Conservation (phyloP, 2,797 vertebrate genomes). For the Silurus aristotelis region DNA sequence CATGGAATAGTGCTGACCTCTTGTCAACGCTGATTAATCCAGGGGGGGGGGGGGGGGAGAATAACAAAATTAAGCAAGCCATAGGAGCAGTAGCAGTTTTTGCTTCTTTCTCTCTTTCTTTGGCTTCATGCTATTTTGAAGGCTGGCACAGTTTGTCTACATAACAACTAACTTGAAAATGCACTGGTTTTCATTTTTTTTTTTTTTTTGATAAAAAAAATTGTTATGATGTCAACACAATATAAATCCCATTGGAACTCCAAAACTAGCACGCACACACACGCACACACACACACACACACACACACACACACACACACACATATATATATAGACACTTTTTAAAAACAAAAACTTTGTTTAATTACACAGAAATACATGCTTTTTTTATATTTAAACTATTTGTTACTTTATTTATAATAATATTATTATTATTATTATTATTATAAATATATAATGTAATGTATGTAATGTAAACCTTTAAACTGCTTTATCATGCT, state of each 20-base stretch:
- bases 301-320: not conserved
- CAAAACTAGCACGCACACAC: not conserved
- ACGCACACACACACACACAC: not conserved
- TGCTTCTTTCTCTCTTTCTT: constrained; percentile 32
- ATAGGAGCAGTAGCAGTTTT: constrained; percentile 40
- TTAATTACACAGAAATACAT: too few relatives aligned
- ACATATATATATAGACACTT: too few relatives aligned
- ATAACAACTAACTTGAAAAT: constrained; percentile 29
- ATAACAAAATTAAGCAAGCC: constrained; percentile 38
- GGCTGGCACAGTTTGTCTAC: constrained; percentile 18
- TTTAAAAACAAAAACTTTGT: too few relatives aligned
- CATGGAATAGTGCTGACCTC: constrained; percentile 54
- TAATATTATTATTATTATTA: constrained; percentile 1
- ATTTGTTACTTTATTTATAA: not conserved
- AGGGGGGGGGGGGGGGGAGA: constrained; percentile 24
- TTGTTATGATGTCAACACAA: constrained; percentile 29
- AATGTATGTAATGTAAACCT: too few relatives aligned
- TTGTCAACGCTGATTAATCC: constrained; percentile 57
- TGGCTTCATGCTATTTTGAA: constrained; percentile 38
- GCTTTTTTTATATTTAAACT: too few relatives aligned
- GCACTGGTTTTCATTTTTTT: not conserved
- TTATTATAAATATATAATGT: not conserved
- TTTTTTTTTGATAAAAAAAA: not conserved
- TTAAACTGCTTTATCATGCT: not conserved
- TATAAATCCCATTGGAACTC: constrained; percentile 34